Base-by-base conservation (phyloP, 1,140 invertebrate genomes). In the Varroa destructor region DNA sequence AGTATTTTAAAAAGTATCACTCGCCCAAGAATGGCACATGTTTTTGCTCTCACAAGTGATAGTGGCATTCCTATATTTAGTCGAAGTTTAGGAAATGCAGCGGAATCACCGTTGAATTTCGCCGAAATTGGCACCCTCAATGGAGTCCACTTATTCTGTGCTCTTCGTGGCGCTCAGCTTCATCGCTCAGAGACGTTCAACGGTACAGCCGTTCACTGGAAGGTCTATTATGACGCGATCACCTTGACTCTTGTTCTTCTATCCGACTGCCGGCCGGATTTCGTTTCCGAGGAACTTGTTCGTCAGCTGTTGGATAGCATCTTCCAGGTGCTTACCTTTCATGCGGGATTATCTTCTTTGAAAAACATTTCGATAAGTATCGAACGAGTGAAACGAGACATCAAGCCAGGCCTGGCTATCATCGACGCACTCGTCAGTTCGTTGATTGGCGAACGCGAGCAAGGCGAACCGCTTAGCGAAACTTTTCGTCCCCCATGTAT, bases 81-180 rank as follows among this genome's bases (percentile, higher is more conserved):
- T 25, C 74, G 76, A 43, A 75, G 73, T 42, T 75, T 75, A 46
- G 77, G 76, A 37, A 76, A 78, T 71, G 71, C 72, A 73, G 64
- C 73, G 71, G 64, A 74, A 72, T 84, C 83, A 40, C 76, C 90
- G 88, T 80, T 90, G 73, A 86, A 87, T 5, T 90, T 89, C 79
- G 87, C 88, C 40, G 84, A 87, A 70, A 84, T 89, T 72, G 88
- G 87, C n/a, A 88, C 87, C 1, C 76, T 90, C 37, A 89, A 89
- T 82, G 88, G 88, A 5, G 85, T 90, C n/a, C 87, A 89, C 74
- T 87, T 90, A 84, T 90, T 89, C 81, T 84, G 87, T 0, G 87
- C 87, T 77, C 86, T 85, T 1, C 85, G 88, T 71, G 83, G 85
- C 55, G 82, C 88, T 55, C 81, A 84, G 75, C 77, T 91, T 5